Percentiles rank a stretch among this genome's conserved stretches.
phyloP scores from a whole-genome alignment of 2,113 vertebrate genomes.

The Emydura subglobosa region DNA sequence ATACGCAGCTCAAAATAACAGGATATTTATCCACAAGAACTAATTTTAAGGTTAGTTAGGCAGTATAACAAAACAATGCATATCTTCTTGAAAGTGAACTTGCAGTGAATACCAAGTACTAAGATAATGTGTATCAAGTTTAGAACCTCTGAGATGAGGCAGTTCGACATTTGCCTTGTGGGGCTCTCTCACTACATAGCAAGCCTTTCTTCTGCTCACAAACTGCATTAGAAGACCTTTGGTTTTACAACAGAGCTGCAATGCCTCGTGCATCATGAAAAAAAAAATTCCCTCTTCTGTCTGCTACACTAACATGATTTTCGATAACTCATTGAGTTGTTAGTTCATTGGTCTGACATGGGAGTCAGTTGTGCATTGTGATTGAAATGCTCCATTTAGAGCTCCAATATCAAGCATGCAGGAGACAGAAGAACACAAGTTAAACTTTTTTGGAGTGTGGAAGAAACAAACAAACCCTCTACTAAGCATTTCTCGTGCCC shows the following conservation, averaged over 20 bases:
- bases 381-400: conserved; percentile 45
- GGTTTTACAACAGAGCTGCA: not conserved
- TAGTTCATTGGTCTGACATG: conserved; percentile 17
- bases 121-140: conserved; percentile 39
- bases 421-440: not conserved
- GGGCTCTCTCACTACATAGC: conserved; percentile 25
- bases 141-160: conserved; percentile 45
- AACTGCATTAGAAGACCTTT: not conserved
- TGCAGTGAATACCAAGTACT: conserved; percentile 53
- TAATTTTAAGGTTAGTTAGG: conserved; percentile 12
- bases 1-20: conserved; percentile 65
- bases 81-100: conserved; percentile 51
- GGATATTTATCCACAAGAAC: conserved; percentile 58
- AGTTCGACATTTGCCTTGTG: not conserved
- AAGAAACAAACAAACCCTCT: not conserved
- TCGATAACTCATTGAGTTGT: conserved; percentile 23
- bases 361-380: conserved; percentile 42
- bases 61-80: conserved; percentile 61
- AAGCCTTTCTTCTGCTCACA: not conserved
- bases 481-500: accelerated
- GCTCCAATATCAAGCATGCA: not conserved
- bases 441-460: conserved; percentile 1
- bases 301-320: not conserved
- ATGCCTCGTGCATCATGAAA: conserved; percentile 36
- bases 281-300: conserved; percentile 55